Percentiles rank a stretch among this genome's conserved stretches.
phyloP scores from a whole-genome alignment of 2,113 vertebrate species.

The Coryphaenoides rupestris region DNA sequence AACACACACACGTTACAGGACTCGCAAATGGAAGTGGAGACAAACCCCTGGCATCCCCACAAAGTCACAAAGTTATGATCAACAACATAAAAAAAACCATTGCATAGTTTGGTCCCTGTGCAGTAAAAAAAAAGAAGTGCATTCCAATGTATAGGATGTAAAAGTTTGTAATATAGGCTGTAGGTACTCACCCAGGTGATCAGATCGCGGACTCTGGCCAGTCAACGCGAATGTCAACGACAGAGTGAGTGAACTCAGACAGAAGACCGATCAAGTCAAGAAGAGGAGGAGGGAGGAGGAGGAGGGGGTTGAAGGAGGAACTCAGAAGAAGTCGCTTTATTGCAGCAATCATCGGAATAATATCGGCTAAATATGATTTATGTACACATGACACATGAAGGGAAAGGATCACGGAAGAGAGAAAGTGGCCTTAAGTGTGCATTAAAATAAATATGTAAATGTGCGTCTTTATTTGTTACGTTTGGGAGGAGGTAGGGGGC shows the following conservation, averaged over 20 bases:
- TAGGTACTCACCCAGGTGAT: slow-evolving; percentile 75
- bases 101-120: no score
- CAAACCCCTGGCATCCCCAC: background rate
- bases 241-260: slow-evolving; percentile 70
- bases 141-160: no score
- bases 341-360: background rate
- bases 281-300: slow-evolving; percentile 45
- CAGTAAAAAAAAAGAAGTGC: no score
- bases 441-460: background rate
- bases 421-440: background rate
- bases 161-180: slow-evolving; percentile 45
- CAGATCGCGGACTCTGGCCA: slow-evolving; percentile 87
- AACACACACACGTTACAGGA: background rate
- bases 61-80: no score
- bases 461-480: background rate
- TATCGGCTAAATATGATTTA: no score
- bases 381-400: background rate
- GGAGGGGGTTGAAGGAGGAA: slow-evolving; percentile 47
- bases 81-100: no score
- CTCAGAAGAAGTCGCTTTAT: background rate
- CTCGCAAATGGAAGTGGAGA: background rate
- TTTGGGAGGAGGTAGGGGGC: background rate
- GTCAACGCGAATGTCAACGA: slow-evolving; percentile 82
- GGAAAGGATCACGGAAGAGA: slow-evolving; percentile 8
- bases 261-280: slow-evolving; percentile 39